Evolutionary conservation across 2,888 invertebrate species (phyloP).

Genomic region (Brachyptera putata): DNA sequence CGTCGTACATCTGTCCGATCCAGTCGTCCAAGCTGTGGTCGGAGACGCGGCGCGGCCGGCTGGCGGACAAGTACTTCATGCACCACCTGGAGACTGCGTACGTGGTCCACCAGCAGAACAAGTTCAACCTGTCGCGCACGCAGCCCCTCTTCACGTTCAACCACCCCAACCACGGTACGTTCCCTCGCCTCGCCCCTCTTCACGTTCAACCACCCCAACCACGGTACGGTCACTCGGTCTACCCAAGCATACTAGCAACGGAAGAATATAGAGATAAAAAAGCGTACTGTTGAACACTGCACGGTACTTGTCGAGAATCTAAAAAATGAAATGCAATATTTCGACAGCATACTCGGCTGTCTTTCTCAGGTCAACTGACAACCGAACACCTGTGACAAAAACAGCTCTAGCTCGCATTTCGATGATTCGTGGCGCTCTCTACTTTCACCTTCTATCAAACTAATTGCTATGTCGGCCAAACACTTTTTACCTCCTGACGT

Average conservation of each 20-base stretch:
- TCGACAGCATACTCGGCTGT: too few relatives aligned
- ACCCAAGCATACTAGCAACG: slow-evolving; percentile 76
- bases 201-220: slow-evolving; percentile 88
- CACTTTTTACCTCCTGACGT: too few relatives aligned
- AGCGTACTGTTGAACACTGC: too few relatives aligned
- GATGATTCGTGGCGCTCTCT: too few relatives aligned
- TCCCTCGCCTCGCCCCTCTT: slow-evolving; percentile 70
- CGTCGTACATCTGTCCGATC: slow-evolving; percentile 88
- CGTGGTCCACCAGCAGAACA: slow-evolving; percentile 88
- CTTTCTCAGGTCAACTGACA: too few relatives aligned
- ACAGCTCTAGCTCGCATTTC: too few relatives aligned
- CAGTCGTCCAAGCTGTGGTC: slow-evolving; percentile 84
- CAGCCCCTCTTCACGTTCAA: slow-evolving; percentile 78
- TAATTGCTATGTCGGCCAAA: too few relatives aligned
- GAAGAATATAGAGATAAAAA: too few relatives aligned
- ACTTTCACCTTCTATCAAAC: too few relatives aligned
- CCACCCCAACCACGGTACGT: slow-evolving; percentile 76
- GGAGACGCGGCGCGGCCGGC: slow-evolving; percentile 57
- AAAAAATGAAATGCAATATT: neutral
- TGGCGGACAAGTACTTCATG: slow-evolving; percentile 51
- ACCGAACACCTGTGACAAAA: too few relatives aligned
- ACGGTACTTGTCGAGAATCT: too few relatives aligned
- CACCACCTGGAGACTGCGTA: slow-evolving; percentile 76
- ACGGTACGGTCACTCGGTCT: slow-evolving; percentile 58
- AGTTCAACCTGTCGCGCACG: slow-evolving; percentile 69